Evolutionary conservation across 2,888 invertebrate species (phyloP), one percentile per base, ranked within the genome.

Genomic region (Chymomyza amoena): DNA sequence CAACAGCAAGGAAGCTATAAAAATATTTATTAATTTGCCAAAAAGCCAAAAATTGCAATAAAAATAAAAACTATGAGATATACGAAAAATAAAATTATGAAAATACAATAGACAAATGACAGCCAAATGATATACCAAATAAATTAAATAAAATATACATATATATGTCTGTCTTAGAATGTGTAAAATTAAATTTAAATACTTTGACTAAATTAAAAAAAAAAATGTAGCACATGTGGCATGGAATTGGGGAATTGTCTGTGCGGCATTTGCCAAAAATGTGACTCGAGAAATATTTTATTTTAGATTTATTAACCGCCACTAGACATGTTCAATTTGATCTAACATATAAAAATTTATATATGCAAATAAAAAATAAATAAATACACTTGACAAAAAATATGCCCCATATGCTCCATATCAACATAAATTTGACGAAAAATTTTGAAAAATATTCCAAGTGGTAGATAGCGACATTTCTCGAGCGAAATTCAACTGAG

Each of bases 1-100:
- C 81, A 76, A 71, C 77, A 70, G 60, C 68, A 71, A 83, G 86
- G 88, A 85, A 82, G 81, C 68, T 74, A 77, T 84, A 87, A 88
- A 83, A 88, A 68, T 76, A 71, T 76, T 84, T 79, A 84, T 84
- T 73, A 73, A 81, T 73, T 65, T 74, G 75, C 59, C 66, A 72
- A 76, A 65, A 73, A 66, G 66, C 32, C 67, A 70, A 75, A 69
- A 75, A 72, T 69, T 61, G 61, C 54, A 52, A 69, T 16, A 66
- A 63, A 50, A 52, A 69, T 16, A 66, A 63, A 50, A 66, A 51
- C 13, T 9, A 20, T 52, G 28, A 52, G n/a, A 36, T 36, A 61
- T 15, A 20, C n/a, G 16, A 65, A 13, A 60, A 56, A 73, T 61
- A 66, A 80, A 71, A 60, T 65, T 65, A 69, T 72, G 67, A 62